phyloP scores from a whole-genome alignment of 2,888 invertebrate species.

The Clanis bilineata region DNA sequence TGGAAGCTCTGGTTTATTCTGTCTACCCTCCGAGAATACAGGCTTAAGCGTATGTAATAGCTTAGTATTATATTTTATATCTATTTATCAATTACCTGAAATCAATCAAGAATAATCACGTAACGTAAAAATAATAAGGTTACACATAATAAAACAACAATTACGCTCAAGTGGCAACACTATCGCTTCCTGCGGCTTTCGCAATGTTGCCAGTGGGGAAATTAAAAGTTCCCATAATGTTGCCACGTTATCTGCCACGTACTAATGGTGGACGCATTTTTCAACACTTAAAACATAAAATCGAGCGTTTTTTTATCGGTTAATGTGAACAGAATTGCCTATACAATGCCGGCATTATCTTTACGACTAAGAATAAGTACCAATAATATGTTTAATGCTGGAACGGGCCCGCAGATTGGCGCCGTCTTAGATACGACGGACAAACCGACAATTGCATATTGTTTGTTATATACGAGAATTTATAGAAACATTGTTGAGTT shows the following conservation, averaged over 20 bases:
- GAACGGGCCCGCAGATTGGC: constrained; percentile 55
- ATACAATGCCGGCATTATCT: constrained; percentile 73
- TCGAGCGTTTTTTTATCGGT: constrained; percentile 63
- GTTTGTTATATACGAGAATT: background rate
- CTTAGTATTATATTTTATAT: background rate
- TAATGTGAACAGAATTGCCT: constrained; percentile 69
- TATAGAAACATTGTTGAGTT: background rate
- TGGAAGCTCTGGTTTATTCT: no score
- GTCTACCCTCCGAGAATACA: no score
- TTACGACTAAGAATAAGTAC: constrained; percentile 68
- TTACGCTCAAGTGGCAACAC: constrained; percentile 38
- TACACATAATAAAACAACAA: constrained; percentile 25
- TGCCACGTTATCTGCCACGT: constrained; percentile 56
- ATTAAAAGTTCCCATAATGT: constrained; percentile 49
- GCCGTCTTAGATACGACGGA: constrained; percentile 53
- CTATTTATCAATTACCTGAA: background rate
- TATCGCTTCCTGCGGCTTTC: constrained; percentile 42
- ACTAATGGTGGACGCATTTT: constrained; percentile 59
- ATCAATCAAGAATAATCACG: constrained; percentile 14
- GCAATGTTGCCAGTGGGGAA: constrained; percentile 53
- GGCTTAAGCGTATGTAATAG: no score
- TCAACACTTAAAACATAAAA: constrained; percentile 71
- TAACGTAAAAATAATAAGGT: constrained; percentile 17
- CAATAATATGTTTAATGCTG: constrained; percentile 73
- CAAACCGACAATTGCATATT: constrained; percentile 20